Conservation (phyloP, 2,797 vertebrate species). For the Melanitta fusca region DNA sequence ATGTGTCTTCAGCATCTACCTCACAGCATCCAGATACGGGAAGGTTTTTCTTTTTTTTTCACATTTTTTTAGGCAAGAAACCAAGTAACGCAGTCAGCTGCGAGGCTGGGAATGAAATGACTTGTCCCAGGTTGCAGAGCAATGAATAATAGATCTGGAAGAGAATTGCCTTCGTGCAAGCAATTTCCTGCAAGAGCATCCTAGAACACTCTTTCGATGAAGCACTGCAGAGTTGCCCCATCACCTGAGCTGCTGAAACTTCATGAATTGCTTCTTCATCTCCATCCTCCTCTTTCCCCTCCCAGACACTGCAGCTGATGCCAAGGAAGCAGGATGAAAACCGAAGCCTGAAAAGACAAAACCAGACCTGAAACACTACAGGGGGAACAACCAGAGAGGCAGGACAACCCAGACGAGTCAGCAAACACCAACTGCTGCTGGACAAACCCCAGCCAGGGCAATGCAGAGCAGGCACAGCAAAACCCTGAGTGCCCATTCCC, state of each 20-base stretch:
- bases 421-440: neutral
- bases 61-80: neutral
- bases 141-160: neutral
- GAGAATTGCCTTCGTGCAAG: neutral
- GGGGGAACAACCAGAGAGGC: neutral
- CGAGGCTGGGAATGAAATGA: neutral
- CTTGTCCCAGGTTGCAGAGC: neutral
- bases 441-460: neutral
- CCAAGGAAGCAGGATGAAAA: neutral
- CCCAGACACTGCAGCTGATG: neutral
- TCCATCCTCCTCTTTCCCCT: neutral
- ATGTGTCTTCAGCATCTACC: neutral
- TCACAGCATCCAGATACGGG: neutral
- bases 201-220: neutral
- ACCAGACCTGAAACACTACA: neutral
- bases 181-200: neutral
- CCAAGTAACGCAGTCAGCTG: neutral
- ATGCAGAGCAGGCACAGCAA: neutral
- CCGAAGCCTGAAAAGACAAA: neutral
- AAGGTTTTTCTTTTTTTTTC: rapidly evolving
- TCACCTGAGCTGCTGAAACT: neutral
- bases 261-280: neutral
- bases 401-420: rapidly evolving
- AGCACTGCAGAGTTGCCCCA: neutral
- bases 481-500: too few relatives aligned